Evolutionary conservation across 2,113 vertebrate genomes (phyloP).

Genomic region (Naja naja): DNA sequence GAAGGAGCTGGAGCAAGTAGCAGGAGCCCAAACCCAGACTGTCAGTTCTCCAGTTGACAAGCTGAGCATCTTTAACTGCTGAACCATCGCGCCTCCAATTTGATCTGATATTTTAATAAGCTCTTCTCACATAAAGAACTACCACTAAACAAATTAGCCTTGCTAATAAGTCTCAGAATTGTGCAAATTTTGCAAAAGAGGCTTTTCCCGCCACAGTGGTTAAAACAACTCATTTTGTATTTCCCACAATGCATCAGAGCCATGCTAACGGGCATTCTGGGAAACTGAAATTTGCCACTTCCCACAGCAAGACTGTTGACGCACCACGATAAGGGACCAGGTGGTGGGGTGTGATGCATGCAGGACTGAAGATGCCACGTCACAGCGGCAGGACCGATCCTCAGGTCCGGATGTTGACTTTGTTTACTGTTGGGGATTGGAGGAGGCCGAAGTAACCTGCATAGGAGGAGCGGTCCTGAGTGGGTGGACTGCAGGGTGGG

Average conservation of each 20-base stretch:
- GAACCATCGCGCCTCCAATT: too few species aligned
- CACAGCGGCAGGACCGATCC: too few species aligned
- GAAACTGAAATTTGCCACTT: not conserved
- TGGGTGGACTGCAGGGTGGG: too few species aligned
- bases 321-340: too few species aligned
- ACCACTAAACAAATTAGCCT: not conserved
- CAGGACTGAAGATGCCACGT: too few species aligned
- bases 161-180: not conserved
- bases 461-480: too few species aligned
- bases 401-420: too few species aligned
- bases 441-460: too few species aligned
- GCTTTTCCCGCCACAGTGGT: not conserved
- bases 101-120: not conserved
- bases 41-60: not conserved
- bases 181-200: not conserved
- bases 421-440: too few species aligned
- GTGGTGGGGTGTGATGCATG: too few species aligned
- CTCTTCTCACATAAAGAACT: not conserved
- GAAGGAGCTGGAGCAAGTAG: not conserved
- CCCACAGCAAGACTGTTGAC: not conserved
- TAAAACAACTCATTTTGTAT: not conserved
- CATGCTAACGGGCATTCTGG: not conserved
- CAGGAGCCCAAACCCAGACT: not conserved
- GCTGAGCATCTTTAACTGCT: not conserved
- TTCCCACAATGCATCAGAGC: not conserved